Evolutionary conservation across 2,113 vertebrate genomes (phyloP).

Genomic region (Silurus asotus): DNA sequence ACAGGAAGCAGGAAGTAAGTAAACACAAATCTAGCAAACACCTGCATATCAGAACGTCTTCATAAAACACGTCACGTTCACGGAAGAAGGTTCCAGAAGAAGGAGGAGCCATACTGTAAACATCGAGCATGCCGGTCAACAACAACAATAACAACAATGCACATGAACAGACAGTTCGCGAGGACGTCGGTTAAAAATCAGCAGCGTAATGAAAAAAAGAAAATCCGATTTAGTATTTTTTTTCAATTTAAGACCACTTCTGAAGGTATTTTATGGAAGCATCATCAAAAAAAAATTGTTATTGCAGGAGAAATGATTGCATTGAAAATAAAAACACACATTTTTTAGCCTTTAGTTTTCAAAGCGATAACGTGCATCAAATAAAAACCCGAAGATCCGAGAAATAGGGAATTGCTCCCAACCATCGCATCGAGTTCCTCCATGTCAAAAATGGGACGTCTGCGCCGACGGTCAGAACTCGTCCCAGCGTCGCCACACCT

Average conservation of each 20-base stretch:
- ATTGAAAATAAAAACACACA: conserved; percentile 14
- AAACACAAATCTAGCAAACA: not conserved
- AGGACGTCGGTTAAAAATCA: conserved; percentile 56
- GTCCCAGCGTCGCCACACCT: not conserved
- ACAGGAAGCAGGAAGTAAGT: not conserved
- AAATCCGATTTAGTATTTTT: conserved; percentile 47
- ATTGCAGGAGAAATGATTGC: conserved; percentile 63
- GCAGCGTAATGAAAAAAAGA: conserved; percentile 47
- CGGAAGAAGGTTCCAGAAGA: not conserved
- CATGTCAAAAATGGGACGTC: not conserved
- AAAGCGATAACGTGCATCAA: not conserved
- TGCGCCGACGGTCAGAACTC: not conserved
- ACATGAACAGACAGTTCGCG: conserved; percentile 51
- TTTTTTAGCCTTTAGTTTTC: not conserved
- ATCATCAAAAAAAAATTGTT: conserved; percentile 59
- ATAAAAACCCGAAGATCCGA: not conserved
- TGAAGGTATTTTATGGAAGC: conserved; percentile 65
- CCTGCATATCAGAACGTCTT: not conserved
- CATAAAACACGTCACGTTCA: not conserved
- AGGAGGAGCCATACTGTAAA: conserved; percentile 6
- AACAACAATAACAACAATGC: not conserved
- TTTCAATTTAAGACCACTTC: conserved; percentile 57
- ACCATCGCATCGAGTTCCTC: not conserved
- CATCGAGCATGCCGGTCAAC: conserved; percentile 64
- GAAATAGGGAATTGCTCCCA: not conserved